Conservation (phyloP, 2,797 vertebrate species). For the Anisognathus igniventris region DNA sequence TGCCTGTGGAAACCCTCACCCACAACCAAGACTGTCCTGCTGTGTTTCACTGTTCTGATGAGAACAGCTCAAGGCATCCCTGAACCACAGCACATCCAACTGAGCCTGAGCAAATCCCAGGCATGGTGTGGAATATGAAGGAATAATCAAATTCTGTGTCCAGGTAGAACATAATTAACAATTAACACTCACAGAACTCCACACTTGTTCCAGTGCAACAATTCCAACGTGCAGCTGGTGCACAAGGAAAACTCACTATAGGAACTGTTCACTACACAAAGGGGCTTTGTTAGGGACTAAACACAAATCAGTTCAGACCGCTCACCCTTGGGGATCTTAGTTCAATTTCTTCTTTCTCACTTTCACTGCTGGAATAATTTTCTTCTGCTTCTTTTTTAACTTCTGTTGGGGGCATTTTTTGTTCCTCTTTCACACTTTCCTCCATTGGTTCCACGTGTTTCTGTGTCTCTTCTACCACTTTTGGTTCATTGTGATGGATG, state of each 20-base stretch:
- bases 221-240: neutral
- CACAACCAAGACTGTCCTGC: neutral
- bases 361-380: conserved; percentile 84
- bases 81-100: neutral
- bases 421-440: conserved; percentile 70
- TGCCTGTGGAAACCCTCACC: neutral
- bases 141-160: neutral
- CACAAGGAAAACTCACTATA: neutral
- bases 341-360: conserved; percentile 82
- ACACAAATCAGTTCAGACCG: neutral
- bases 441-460: conserved; percentile 75
- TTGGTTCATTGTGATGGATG: conserved; percentile 92
- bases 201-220: neutral
- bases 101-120: neutral
- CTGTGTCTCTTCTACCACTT: conserved; percentile 74
- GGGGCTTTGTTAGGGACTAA: neutral
- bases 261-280: neutral
- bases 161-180: neutral
- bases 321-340: conserved; percentile 80
- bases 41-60: neutral
- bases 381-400: conserved; percentile 75
- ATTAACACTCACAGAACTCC: neutral
- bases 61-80: neutral
- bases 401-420: conserved; percentile 72
- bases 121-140: neutral